A percentile compares a stretch with the other conserved stretches of the same genome.
These are phyloP conservation scores for Drepana falcataria DNA, from an alignment of 2,888 invertebrate genomes.

Conservation along the genomic window DNA sequence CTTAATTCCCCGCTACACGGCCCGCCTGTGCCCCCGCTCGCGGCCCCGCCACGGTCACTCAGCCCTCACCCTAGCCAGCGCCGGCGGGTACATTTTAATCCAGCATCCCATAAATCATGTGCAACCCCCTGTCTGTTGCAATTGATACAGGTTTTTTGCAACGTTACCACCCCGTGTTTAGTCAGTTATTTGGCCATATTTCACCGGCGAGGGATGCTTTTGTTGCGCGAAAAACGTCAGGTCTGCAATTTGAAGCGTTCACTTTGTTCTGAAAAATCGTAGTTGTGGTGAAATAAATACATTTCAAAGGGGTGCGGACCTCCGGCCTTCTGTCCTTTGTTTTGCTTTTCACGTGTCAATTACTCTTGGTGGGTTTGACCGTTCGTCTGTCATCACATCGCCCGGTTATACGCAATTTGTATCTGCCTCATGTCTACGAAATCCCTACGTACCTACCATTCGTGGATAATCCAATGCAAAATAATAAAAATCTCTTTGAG, in stretches of 20 bases:
- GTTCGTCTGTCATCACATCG: too few species aligned
- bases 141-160: constrained; percentile 46
- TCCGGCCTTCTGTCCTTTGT: too few species aligned
- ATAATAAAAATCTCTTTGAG: too few species aligned
- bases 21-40: constrained; percentile 10
- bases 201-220: neutral
- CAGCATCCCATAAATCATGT: constrained; percentile 53
- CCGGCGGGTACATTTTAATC: constrained; percentile 50
- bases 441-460: too few species aligned
- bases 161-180: constrained; percentile 13
- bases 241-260: neutral
- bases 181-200: constrained; percentile 20
- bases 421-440: too few species aligned
- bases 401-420: too few species aligned
- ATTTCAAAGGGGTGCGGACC: too few species aligned
- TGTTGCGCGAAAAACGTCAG: neutral
- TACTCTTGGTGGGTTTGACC: too few species aligned
- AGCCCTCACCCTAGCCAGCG: neutral
- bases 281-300: too few species aligned
- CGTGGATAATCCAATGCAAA: too few species aligned
- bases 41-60: neutral
- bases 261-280: too few species aligned
- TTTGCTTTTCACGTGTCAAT: too few species aligned
- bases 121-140: constrained; percentile 36
- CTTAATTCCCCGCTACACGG: neutral